These are phyloP conservation scores for Bathynomus jamesi DNA, from an alignment of 1,140 invertebrate genomes.

Conservation along the genomic window DNA sequence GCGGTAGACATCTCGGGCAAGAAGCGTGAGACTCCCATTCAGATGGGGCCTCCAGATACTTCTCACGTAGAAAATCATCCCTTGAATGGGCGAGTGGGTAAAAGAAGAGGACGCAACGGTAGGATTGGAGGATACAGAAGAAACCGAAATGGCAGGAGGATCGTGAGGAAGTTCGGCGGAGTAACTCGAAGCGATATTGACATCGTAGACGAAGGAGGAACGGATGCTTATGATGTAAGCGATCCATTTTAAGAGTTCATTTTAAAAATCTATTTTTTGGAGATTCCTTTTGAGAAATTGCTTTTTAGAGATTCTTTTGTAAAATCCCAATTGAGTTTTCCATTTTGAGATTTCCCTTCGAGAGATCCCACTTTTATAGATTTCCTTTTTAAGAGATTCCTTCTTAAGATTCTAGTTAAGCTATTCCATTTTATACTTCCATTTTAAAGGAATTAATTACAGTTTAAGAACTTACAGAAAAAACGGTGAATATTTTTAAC, in stretches of 20 bases:
- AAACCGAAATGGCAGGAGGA: neutral
- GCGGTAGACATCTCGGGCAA: neutral
- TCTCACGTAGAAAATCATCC: slow-evolving; percentile 30
- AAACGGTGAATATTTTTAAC: no score
- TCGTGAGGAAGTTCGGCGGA: neutral
- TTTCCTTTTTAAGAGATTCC: no score
- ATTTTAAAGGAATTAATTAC: no score
- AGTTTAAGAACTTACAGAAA: no score
- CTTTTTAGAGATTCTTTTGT: no score
- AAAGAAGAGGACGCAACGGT: neutral
- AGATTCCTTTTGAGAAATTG: no score
- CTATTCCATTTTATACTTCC: no score
- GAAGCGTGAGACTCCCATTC: slow-evolving; percentile 7
- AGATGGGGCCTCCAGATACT: slow-evolving; percentile 31
- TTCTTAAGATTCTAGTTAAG: no score
- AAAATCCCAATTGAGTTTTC: no score
- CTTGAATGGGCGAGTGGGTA: slow-evolving; percentile 17
- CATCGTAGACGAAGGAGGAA: neutral
- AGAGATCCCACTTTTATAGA: no score
- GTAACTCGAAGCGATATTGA: neutral
- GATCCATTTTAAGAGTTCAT: neutral
- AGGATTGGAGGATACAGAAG: neutral
- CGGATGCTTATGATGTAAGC: neutral
- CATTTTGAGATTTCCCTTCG: no score
- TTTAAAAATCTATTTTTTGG: no score